Conservation (phyloP, 1,140 invertebrate species). For the Pygmarrhopalites habei region DNA sequence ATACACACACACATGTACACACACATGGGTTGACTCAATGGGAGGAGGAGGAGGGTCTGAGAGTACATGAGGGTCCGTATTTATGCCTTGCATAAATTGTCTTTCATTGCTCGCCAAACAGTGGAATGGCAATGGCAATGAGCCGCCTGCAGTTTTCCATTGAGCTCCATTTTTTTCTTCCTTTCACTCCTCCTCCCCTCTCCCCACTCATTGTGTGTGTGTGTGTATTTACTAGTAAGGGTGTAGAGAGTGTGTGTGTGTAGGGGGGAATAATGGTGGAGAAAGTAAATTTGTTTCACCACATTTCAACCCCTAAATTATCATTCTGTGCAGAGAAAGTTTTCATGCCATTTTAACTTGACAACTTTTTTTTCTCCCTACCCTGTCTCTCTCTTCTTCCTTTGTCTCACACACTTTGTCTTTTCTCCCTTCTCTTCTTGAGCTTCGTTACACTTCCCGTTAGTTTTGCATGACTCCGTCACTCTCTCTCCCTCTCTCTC, state of each 20-base stretch:
- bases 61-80: not conserved
- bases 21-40: too few species aligned
- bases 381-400: too few species aligned
- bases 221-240: too few species aligned
- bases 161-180: too few species aligned
- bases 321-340: not conserved
- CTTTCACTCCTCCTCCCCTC: too few species aligned
- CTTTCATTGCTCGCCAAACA: slow-evolving; percentile 1
- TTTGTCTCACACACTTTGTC: not conserved
- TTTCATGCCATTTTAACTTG: slow-evolving; percentile 2
- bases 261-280: not conserved
- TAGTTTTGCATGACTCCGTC: too few species aligned
- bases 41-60: too few species aligned
- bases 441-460: slow-evolving; percentile 2
- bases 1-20: too few species aligned
- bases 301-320: slow-evolving; percentile 7
- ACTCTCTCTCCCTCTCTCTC: not conserved
- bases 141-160: not conserved
- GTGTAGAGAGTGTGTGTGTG: not conserved
- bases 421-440: not conserved
- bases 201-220: too few species aligned
- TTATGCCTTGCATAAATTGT: slow-evolving; percentile 3
- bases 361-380: slow-evolving; percentile 3
- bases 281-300: slow-evolving; percentile 16
- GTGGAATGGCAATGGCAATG: not conserved